Conservation (phyloP, 2,797 vertebrate genomes). For the Nothura maculosa region DNA sequence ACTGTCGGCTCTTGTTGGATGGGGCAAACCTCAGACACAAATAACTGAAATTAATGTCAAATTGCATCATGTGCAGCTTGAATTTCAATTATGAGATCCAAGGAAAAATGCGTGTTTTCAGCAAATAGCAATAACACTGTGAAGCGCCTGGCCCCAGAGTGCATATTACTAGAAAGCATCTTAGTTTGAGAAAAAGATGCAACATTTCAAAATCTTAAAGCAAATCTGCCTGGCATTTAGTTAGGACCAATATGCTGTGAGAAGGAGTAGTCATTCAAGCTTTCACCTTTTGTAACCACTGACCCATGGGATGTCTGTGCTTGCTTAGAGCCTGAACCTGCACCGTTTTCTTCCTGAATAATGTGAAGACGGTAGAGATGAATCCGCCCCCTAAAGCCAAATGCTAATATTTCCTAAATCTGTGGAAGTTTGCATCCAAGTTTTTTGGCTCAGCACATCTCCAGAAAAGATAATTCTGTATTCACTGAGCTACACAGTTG, state of each 20-base stretch:
- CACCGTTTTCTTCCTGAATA: background rate
- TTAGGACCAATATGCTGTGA: conserved; percentile 16
- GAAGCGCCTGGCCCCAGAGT: background rate
- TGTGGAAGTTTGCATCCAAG: rapidly evolving
- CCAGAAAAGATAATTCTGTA: background rate
- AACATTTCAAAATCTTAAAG: conserved; percentile 7
- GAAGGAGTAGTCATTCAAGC: conserved; percentile 4
- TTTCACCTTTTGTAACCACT: background rate
- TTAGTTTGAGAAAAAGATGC: background rate
- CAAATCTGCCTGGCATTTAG: conserved; percentile 47
- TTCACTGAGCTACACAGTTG: background rate
- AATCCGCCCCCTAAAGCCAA: background rate
- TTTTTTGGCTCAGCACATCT: background rate
- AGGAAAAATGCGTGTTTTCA: conserved; percentile 48
- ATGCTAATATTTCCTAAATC: background rate
- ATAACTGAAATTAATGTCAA: conserved; percentile 73
- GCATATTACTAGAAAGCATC: conserved; percentile 45
- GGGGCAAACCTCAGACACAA: conserved; percentile 55
- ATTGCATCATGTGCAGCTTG: conserved; percentile 68
- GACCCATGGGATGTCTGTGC: background rate
- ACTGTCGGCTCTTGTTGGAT: conserved; percentile 43
- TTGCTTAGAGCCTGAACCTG: background rate
- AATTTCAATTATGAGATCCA: conserved; percentile 70
- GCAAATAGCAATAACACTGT: conserved; percentile 4
- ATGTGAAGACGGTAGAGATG: background rate